These are phyloP conservation scores for Heliconius hortense DNA, from an alignment of 2,888 invertebrate genomes.

Conservation along the genomic window DNA sequence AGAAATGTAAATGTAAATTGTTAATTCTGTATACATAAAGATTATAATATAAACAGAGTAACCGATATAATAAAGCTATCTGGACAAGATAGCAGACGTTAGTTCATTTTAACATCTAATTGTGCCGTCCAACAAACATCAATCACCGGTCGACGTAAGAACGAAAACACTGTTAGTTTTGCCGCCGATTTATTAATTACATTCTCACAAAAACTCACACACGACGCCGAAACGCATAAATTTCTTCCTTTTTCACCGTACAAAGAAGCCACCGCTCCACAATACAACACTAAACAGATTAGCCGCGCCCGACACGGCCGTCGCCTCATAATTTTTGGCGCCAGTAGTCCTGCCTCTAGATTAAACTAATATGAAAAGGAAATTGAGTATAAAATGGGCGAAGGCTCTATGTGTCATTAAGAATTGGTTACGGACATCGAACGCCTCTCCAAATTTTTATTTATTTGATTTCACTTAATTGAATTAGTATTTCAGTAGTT, in stretches of 20 bases:
- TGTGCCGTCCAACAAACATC: constrained; percentile 60
- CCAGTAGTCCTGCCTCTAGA: constrained; percentile 80
- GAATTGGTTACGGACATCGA: constrained; percentile 73
- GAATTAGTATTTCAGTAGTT: constrained; percentile 77
- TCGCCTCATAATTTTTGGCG: constrained; percentile 81
- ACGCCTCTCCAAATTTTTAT: constrained; percentile 67
- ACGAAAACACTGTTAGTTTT: constrained; percentile 83
- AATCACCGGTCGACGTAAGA: constrained; percentile 71
- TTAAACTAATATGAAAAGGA: constrained; percentile 83
- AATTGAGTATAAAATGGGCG: constrained; percentile 81
- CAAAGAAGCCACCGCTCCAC: constrained; percentile 75
- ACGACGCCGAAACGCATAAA: constrained; percentile 81
- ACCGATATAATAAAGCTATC: constrained; percentile 13
- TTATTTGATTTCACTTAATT: constrained; percentile 79
- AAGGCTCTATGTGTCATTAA: constrained; percentile 80
- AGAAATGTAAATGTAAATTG: not conserved
- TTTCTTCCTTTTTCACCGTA: constrained; percentile 81
- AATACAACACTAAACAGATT: constrained; percentile 80
- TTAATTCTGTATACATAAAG: not conserved
- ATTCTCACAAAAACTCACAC: constrained; percentile 80
- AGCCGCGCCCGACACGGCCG: constrained; percentile 75
- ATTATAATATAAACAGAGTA: not conserved
- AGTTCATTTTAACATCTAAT: constrained; percentile 54
- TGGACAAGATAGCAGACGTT: constrained; percentile 23
- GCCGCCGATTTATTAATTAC: constrained; percentile 83